Evolutionary conservation across 2,888 invertebrate species (phyloP).

Genomic region (Callyntrura guangdongensis): DNA sequence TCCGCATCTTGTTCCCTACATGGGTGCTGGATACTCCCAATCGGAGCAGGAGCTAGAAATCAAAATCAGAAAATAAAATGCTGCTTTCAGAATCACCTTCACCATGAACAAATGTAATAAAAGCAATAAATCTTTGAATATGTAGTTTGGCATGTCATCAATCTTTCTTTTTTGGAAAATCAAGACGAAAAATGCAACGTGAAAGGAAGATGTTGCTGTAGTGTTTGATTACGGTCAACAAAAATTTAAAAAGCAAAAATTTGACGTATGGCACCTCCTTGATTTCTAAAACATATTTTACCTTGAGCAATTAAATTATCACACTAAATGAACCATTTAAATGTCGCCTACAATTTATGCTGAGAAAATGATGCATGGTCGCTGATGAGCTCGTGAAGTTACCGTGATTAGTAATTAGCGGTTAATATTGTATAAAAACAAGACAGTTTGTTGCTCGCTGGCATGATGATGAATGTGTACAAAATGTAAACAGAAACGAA

Average conservation of each 20-base stretch:
- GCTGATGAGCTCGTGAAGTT: constrained; percentile 8
- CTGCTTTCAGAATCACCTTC: no score
- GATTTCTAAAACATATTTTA: not conserved
- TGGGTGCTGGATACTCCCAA: no score
- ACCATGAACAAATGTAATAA: no score
- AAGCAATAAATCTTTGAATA: no score
- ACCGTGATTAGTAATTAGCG: constrained; percentile 39
- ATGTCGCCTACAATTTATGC: constrained; percentile 38
- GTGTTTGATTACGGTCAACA: no score
- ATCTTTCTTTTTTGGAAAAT: no score
- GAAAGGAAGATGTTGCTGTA: no score
- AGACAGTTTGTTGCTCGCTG: not conserved
- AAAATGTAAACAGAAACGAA: constrained; percentile 13
- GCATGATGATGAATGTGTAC: constrained; percentile 46
- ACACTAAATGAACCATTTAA: constrained; percentile 13
- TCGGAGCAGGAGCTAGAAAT: no score
- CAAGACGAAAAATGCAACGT: no score
- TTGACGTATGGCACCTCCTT: not conserved
- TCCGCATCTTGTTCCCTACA: not conserved
- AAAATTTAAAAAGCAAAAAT: not conserved
- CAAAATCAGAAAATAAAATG: no score
- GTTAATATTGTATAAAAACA: constrained; percentile 5
- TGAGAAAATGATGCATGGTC: constrained; percentile 23
- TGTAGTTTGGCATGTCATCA: no score
- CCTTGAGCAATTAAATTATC: constrained; percentile 33